Evolutionary conservation across 2,113 vertebrate species (phyloP).

Genomic region (Podilymbus podiceps): DNA sequence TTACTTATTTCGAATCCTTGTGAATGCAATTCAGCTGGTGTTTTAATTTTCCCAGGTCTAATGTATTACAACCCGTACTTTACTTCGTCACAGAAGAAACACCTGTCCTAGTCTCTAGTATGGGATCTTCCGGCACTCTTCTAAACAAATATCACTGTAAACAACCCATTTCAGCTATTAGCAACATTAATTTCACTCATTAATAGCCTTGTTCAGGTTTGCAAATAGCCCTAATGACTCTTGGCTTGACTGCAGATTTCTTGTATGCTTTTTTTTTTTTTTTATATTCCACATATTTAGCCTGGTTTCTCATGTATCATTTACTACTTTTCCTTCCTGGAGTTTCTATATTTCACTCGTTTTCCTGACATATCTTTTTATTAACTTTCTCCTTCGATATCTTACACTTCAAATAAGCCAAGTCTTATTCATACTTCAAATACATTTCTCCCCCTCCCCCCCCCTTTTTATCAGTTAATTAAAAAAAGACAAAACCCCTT

Average conservation of each 20-base stretch:
- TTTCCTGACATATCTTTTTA: not conserved
- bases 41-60: conserved; percentile 1
- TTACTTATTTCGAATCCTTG: not conserved
- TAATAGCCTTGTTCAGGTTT: not conserved
- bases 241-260: not conserved
- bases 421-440: conserved; percentile 42
- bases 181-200: not conserved
- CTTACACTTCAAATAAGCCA: conserved; percentile 29
- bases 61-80: not conserved
- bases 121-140: not conserved
- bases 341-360: not conserved
- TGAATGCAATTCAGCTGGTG: not conserved
- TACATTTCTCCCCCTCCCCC: not conserved
- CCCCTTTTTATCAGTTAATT: conserved; percentile 41
- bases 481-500: not conserved
- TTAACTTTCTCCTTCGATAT: conserved; percentile 11
- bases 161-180: not conserved
- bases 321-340: not conserved
- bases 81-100: not conserved
- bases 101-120: not conserved
- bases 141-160: not conserved
- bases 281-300: not conserved
- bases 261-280: not conserved
- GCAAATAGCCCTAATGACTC: not conserved
- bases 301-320: not conserved